A percentile compares a stretch with the other conserved stretches of the same genome.
These are phyloP conservation scores for Epirrhoe tristata DNA, from an alignment of 2,888 invertebrate species.

Conservation along the genomic window DNA sequence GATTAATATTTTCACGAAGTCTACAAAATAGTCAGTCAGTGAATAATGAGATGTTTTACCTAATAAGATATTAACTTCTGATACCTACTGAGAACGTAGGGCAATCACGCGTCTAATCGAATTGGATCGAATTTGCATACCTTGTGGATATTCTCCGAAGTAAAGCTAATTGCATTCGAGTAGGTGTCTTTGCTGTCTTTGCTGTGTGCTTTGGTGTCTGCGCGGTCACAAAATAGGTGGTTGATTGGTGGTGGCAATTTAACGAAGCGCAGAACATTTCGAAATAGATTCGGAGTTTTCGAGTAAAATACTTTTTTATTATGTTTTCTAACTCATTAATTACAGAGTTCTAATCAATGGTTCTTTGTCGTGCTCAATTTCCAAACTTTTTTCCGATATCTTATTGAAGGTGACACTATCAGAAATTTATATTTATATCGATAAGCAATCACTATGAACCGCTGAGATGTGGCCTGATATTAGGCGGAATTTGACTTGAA, in stretches of 20 bases:
- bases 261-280: too few relatives aligned
- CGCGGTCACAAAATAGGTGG: too few relatives aligned
- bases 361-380: slow-evolving; percentile 12
- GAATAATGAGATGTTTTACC: background rate
- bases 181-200: background rate
- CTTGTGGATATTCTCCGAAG: background rate
- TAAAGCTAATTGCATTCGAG: background rate
- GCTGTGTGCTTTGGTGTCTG: too few relatives aligned
- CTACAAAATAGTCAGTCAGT: background rate
- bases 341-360: background rate
- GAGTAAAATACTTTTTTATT: too few relatives aligned
- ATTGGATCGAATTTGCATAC: slow-evolving; percentile 1
- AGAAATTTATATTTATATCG: slow-evolving; percentile 29
- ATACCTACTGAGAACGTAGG: background rate
- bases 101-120: slow-evolving; percentile 12
- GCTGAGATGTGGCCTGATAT: background rate
- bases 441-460: slow-evolving; percentile 16
- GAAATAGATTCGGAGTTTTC: too few relatives aligned
- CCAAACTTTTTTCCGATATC: slow-evolving; percentile 28
- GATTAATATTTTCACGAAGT: too few relatives aligned
- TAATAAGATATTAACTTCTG: background rate
- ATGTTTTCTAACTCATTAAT: slow-evolving; percentile 9
- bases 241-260: too few relatives aligned
- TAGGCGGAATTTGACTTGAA: background rate
- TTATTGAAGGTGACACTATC: slow-evolving; percentile 31